Conservation (phyloP, 2,888 invertebrate genomes). For the Macropis europaea region DNA sequence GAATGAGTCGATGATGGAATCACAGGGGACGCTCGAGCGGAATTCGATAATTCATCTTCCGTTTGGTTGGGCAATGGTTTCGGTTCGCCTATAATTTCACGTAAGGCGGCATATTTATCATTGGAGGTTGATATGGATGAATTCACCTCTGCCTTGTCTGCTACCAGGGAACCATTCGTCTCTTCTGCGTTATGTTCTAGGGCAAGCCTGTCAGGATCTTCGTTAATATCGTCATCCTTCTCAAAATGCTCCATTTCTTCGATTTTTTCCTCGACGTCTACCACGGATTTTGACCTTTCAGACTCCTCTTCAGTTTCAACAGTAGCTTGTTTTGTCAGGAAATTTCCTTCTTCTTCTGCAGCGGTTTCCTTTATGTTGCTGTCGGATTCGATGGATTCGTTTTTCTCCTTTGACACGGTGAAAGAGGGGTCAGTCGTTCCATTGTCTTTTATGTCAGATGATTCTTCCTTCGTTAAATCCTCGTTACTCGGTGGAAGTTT, state of each 20-base stretch:
- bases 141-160: slow-evolving; percentile 79
- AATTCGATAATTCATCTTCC: slow-evolving; percentile 49
- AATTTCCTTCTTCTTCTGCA: slow-evolving; percentile 6
- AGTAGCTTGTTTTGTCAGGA: not conserved
- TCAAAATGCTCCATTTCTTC: slow-evolving; percentile 50
- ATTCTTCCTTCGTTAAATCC: slow-evolving; percentile 41
- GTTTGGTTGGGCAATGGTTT: slow-evolving; percentile 56
- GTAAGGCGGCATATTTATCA: slow-evolving; percentile 90
- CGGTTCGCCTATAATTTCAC: slow-evolving; percentile 84
- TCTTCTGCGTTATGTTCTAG: slow-evolving; percentile 49
- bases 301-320: slow-evolving; percentile 57
- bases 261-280: slow-evolving; percentile 42
- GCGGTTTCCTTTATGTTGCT: not conserved
- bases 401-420: slow-evolving; percentile 31
- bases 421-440: slow-evolving; percentile 31
- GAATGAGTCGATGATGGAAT: slow-evolving; percentile 39
- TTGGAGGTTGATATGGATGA: slow-evolving; percentile 81
- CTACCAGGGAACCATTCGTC: slow-evolving; percentile 42
- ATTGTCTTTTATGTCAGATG: slow-evolving; percentile 14
- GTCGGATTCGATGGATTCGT: slow-evolving; percentile 15
- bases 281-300: slow-evolving; percentile 21
- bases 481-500: slow-evolving; percentile 66
- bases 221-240: slow-evolving; percentile 50
- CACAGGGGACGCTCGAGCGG: slow-evolving; percentile 52
- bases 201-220: slow-evolving; percentile 42